Base-by-base conservation (phyloP, 2,888 invertebrate species). In the Teinopalpus imperialis region DNA sequence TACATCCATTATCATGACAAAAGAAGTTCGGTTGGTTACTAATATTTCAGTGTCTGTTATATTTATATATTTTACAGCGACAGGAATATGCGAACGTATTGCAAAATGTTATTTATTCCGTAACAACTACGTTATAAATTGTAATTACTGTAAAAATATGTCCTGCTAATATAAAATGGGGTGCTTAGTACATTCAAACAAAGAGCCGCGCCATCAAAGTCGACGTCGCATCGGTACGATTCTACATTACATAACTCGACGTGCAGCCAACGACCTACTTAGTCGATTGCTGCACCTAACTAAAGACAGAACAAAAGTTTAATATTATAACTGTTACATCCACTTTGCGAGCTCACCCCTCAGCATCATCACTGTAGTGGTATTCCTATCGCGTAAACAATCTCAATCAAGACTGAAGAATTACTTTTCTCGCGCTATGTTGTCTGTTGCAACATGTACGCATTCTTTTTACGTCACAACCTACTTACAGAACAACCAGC, bases 221-320 rank as follows among this genome's bases (percentile, higher is more conserved):
- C 16, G 27, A 21, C 14, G n/a, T 20, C 32, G 39, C 48, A 44
- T 31, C 39, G 50, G 52, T 53, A 52, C 62, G 53, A 60, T 62
- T 61, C 60, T 54, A 52, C 57, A 63, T 82, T 83, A 75, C 83
- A 77, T 80, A 81, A 86, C 57, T 34, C 65, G 71, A 81, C 80
- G 80, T 83, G 81, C 78, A 82, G 81, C 76, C 82, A 83, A 81
- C 83, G 85, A 79, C 83, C 81, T 63, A 83, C 77, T 76, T 83
- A 69, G 52, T 53, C 65, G 58, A 69, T 69, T 67, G 67, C 72
- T 73, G 60, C 54, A 65, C 55, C 68, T 74, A 69, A 74, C 68
- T 74, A 69, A 74, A 70, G 63, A 74, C 69, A 74, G n/a, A n/a
- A 75, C 61, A 65, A 69, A 69, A 69, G 53, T 54, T 57, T 63